Evolutionary conservation across 1,140 invertebrate species (phyloP).

Genomic region (Acromyrmex heyeri): DNA sequence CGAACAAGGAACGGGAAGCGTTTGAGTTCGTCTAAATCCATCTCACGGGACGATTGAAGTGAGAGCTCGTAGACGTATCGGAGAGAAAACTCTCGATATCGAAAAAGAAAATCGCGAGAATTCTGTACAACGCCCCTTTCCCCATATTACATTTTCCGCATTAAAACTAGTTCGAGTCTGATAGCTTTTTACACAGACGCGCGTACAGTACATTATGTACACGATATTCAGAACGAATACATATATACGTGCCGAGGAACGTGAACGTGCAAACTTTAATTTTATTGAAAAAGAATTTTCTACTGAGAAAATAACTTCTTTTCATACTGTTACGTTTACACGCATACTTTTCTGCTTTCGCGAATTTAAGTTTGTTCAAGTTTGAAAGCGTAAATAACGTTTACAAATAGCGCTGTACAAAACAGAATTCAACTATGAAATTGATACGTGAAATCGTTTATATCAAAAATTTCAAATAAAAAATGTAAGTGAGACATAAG

Average conservation of each 20-base stretch:
- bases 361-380: not conserved
- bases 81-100: constrained; percentile 9
- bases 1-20: constrained; percentile 30
- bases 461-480: not conserved
- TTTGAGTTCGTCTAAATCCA: constrained; percentile 43
- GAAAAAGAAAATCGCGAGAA: constrained; percentile 7
- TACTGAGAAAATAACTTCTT: constrained; percentile 22
- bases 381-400: not conserved
- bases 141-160: not conserved
- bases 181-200: not conserved
- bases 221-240: not conserved
- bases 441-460: not conserved
- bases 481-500: not conserved
- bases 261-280: constrained; percentile 23
- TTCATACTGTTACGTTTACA: constrained; percentile 16
- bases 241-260: not conserved
- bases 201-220: no score
- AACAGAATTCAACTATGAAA: not conserved
- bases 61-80: not conserved
- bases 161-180: constrained; percentile 8
- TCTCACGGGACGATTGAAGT: not conserved
- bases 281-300: constrained; percentile 19
- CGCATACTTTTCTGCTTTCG: not conserved
- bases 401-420: not conserved
- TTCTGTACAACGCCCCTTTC: not conserved